Percentiles rank a stretch among this genome's conserved stretches.
These are phyloP conservation scores for Gila robusta DNA, from an alignment of 2,797 vertebrate species.

Conservation along the genomic window DNA sequence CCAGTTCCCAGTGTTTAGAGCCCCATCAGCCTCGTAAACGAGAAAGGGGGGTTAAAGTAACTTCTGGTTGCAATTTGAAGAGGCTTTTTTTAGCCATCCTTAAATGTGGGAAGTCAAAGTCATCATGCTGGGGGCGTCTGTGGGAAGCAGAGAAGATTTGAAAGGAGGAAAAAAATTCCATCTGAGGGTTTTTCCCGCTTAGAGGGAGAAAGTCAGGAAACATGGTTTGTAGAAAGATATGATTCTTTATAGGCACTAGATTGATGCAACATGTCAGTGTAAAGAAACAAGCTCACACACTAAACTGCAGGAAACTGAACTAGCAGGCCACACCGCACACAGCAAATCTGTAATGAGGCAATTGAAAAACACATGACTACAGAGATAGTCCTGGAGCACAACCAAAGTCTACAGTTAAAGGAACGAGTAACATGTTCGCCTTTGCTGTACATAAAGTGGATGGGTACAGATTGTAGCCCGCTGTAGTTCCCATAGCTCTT, in stretches of 20 bases:
- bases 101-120: slow-evolving; percentile 86
- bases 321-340: slow-evolving; percentile 76
- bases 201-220: slow-evolving; percentile 64
- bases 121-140: slow-evolving; percentile 76
- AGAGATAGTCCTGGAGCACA: slow-evolving; percentile 70
- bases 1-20: slow-evolving; percentile 69
- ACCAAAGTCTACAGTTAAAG: slow-evolving; percentile 67
- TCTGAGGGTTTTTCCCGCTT: slow-evolving; percentile 75
- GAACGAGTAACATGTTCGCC: not conserved
- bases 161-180: slow-evolving; percentile 73
- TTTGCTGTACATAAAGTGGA: not conserved
- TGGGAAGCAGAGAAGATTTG: slow-evolving; percentile 75
- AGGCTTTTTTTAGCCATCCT: slow-evolving; percentile 84
- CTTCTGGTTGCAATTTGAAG: slow-evolving; percentile 85
- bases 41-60: slow-evolving; percentile 67
- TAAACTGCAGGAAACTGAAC: slow-evolving; percentile 82
- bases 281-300: slow-evolving; percentile 70
- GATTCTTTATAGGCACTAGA: slow-evolving; percentile 79
- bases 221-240: slow-evolving; percentile 75
- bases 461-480: not conserved
- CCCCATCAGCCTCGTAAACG: slow-evolving; percentile 67
- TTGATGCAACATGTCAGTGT: slow-evolving; percentile 77
- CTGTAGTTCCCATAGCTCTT: slow-evolving; percentile 61
- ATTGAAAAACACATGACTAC: slow-evolving; percentile 74
- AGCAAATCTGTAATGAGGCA: slow-evolving; percentile 79